Evolutionary conservation across 1,140 invertebrate species (phyloP), one percentile per base, ranked within the genome.

Genomic region (Pygmarrhopalites habei): DNA sequence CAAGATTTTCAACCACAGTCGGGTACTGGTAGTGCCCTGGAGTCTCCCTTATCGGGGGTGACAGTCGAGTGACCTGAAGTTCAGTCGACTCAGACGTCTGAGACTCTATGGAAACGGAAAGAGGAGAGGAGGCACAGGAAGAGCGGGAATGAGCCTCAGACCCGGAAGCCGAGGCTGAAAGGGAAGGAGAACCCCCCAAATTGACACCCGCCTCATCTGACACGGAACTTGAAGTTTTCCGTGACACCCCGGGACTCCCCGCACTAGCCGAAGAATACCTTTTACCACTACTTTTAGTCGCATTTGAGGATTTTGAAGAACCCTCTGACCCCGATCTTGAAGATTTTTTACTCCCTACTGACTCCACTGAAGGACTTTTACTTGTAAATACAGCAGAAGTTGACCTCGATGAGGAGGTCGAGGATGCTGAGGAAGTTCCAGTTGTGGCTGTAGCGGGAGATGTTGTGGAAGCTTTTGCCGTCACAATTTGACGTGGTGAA

Each of bases 31-130:
- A 68, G n/a, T 65, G 59, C 28, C 62, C 62, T 52, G 62, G 63
- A 26, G 67, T 59, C 55, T 68, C 67, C 46, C 64, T 46, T 10
- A 64, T 52, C 23, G 67, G 67, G 14, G 67, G 67, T 43, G 55
- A 59, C 39, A 68, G 56, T 32, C 67, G 21, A 26, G 67, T 68
- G 44, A 68, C 61, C 58, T 65, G 67, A 25, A 68, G 58, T 59
- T 68, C 67, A 26, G 67, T 68, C 4, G 67, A 68, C 46, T 68
- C 67, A n/a, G 67, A 68, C 5, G 62, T 68, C 21, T 63, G 44
- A 35, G 62, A 65, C 43, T 68, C 67, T 35, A 58, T 64, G 17
- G 66, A 68, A 30, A 68, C 62, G n/a, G 67, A 68, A 29, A 68
- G 60, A 25, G 67, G 67, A 25, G 67, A 68, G 15, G 66, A 68